Evolutionary conservation across 1,140 invertebrate genomes (phyloP).

Genomic region (Drosophila ironensis): DNA sequence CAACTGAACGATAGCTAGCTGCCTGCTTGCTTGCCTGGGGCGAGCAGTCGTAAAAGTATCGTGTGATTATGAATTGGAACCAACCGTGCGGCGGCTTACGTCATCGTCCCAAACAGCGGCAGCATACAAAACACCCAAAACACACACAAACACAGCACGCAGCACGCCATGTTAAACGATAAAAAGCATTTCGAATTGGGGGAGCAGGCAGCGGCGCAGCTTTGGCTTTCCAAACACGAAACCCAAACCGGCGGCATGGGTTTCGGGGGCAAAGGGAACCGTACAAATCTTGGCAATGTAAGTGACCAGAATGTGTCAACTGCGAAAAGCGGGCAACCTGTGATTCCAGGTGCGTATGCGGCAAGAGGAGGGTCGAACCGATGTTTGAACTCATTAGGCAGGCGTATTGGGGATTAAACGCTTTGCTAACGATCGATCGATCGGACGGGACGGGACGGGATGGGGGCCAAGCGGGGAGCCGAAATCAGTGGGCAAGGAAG

Average conservation of each 20-base stretch:
- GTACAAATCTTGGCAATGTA: no score
- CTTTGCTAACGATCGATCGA: conserved; percentile 40
- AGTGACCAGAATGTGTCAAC: no score
- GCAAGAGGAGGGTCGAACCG: no score
- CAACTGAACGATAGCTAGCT: background rate
- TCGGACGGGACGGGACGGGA: background rate
- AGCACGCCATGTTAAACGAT: conserved; percentile 45
- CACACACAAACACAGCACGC: conserved; percentile 23
- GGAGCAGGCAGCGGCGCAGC: conserved; percentile 31
- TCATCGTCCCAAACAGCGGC: conserved; percentile 61
- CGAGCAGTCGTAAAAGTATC: conserved; percentile 60
- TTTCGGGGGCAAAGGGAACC: no score
- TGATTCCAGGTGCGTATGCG: no score
- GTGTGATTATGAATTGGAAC: conserved; percentile 77
- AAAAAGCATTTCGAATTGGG: conserved; percentile 71
- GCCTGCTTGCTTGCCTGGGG: background rate
- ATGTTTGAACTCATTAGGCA: conserved; percentile 69
- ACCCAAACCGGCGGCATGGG: conserved; percentile 40
- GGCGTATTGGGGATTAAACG: conserved; percentile 69
- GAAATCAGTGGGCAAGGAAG: conserved; percentile 36
- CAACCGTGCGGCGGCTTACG: conserved; percentile 62
- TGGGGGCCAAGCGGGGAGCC: background rate
- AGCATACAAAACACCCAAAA: conserved; percentile 43
- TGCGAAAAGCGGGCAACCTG: no score
- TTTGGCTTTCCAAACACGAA: conserved; percentile 67